Evolutionary conservation across 2,797 vertebrate species (phyloP).

Genomic region (Hypotaenidia okinawae): DNA sequence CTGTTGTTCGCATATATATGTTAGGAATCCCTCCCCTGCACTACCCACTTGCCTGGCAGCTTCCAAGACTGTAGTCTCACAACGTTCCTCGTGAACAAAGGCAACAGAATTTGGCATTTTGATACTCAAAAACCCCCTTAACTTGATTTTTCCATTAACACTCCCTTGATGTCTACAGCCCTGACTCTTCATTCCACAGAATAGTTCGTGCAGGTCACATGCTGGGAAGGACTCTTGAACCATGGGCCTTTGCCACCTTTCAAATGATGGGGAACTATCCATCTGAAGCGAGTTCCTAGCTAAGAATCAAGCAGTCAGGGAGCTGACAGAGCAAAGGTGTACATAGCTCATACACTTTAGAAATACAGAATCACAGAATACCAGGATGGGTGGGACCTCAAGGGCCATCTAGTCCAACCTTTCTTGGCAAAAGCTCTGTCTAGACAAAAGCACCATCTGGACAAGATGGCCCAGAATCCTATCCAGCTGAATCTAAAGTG

Average conservation of each 20-base stretch:
- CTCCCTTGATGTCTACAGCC: neutral
- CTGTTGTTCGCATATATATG: neutral
- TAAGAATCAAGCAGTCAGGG: neutral
- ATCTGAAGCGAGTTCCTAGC: neutral
- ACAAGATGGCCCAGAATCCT: too few species aligned
- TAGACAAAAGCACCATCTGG: too few species aligned
- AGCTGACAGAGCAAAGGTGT: neutral
- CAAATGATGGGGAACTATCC: neutral
- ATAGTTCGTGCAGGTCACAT: neutral
- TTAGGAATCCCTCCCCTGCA: neutral
- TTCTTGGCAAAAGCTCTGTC: too few species aligned
- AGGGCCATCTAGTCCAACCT: too few species aligned
- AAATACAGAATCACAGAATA: too few species aligned
- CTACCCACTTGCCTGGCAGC: neutral
- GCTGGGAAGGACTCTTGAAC: neutral
- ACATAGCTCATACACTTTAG: fast-evolving
- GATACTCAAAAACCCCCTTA: neutral
- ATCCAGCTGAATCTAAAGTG: too few species aligned
- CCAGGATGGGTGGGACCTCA: too few species aligned
- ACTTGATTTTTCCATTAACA: neutral
- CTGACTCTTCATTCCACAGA: neutral
- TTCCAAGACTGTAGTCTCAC: neutral
- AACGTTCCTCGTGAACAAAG: fast-evolving
- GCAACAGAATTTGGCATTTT: neutral
- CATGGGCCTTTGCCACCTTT: neutral